Conservation (phyloP, 2,113 vertebrate species). For the Eurystomus gularis region DNA sequence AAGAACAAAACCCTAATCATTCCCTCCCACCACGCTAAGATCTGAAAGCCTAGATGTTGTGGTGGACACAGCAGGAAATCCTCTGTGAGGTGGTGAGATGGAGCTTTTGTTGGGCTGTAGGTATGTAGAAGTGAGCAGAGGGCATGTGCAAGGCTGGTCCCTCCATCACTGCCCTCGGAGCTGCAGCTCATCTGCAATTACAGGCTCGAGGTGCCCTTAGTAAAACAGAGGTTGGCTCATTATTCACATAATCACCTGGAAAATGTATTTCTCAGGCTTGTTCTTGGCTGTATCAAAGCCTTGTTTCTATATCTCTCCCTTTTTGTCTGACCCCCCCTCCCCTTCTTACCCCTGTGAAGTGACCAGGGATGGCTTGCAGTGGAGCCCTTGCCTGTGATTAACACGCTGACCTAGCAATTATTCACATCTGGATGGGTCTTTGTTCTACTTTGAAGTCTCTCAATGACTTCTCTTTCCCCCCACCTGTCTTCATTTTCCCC, state of each 20-base stretch:
- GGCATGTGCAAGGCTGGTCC: rapidly evolving
- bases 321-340: not conserved
- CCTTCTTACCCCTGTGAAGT: not conserved
- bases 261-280: slow-evolving; percentile 47
- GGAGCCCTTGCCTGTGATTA: slow-evolving; percentile 67
- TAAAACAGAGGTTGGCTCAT: slow-evolving; percentile 30
- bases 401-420: slow-evolving; percentile 70
- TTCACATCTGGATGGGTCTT: slow-evolving; percentile 69
- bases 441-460: slow-evolving; percentile 71
- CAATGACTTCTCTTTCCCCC: slow-evolving; percentile 59
- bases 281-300: slow-evolving; percentile 49
- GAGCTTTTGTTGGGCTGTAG: not conserved
- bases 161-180: not conserved
- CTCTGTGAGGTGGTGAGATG: not conserved
- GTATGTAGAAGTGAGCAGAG: not conserved
- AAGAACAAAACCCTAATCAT: not conserved
- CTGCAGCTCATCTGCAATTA: slow-evolving; percentile 37
- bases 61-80: not conserved
- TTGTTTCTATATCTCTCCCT: not conserved
- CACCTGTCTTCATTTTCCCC: slow-evolving; percentile 50
- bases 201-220: not conserved
- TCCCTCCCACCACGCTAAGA: not conserved
- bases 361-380: not conserved
- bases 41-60: not conserved
- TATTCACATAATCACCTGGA: slow-evolving; percentile 47